Base-by-base conservation (phyloP, 2,797 vertebrate genomes). In the Gymnocypris eckloni region DNA sequence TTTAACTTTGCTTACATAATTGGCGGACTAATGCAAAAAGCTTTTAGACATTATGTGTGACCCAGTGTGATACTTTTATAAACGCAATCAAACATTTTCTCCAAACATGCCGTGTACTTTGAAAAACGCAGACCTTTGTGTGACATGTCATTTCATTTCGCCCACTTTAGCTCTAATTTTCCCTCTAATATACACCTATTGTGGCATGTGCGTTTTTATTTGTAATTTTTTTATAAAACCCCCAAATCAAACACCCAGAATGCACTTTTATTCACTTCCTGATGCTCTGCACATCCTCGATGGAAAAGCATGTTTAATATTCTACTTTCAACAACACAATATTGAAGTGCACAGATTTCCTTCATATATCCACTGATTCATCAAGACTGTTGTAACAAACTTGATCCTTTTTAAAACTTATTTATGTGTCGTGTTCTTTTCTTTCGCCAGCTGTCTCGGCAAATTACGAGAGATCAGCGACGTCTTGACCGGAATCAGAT, bases 31-130 rank as follows among this genome's bases (percentile, higher is more conserved):
- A 95, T 93, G 94, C 94, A 94, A 95, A 96, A 96, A 96, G 95
- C 95, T 96, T 96, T 96, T 96, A 96, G 95, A 96, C 95, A 95
- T 92, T 91, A 88, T 91, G 95, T 95, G 94, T 96, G 95, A 95
- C 95, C 95, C 94, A 94, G 94, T 94, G 95, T 96, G 94, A 95
- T 96, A 96, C 95, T 95, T 95, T 95, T 94, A 93, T 95, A 95
- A 96, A 95, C 94, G 94, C 94, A 95, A 95, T 96, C 95, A 95
- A 96, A 96, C 94, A 95, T 95, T 95, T 95, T 94, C 94, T 95
- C 94, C 94, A 95, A 95, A 95, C 93, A 95, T 91, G 92, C 93
- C 92, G 92, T 93, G 94, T 94, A 94, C 94, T 95, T 96, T 95
- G 94, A 94, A 95, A 95, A 96, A 96, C 84, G 93, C 94, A 94